Evolutionary conservation across 1,140 invertebrate species (phyloP).

Genomic region (Bombus cullumanus): DNA sequence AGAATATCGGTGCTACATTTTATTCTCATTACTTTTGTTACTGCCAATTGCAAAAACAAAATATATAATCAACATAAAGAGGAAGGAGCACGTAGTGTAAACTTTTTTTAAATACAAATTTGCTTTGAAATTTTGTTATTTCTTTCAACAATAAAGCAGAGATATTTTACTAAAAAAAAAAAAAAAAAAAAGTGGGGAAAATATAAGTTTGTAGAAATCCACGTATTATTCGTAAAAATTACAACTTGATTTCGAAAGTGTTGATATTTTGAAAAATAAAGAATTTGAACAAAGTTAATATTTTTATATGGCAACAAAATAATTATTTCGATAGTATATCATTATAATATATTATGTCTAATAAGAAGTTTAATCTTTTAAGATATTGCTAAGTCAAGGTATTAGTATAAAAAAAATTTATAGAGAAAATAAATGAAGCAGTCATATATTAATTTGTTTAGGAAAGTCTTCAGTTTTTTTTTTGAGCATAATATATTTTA

Average conservation of each 20-base stretch:
- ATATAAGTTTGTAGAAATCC: constrained; percentile 57
- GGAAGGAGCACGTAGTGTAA: constrained; percentile 49
- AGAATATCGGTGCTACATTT: constrained; percentile 59
- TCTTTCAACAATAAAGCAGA: constrained; percentile 43
- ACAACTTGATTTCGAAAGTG: constrained; percentile 42
- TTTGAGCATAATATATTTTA: constrained; percentile 61
- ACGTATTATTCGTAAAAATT: constrained; percentile 52
- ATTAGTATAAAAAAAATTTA: constrained; percentile 47
- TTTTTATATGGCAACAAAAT: constrained; percentile 66
- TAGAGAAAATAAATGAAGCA: constrained; percentile 20
- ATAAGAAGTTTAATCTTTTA: constrained; percentile 63
- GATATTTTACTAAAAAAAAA: constrained; percentile 57
- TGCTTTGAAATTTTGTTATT: constrained; percentile 50
- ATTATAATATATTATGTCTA: constrained; percentile 61
- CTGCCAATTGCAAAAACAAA: constrained; percentile 57
- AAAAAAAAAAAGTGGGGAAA: neutral
- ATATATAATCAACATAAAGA: constrained; percentile 39
- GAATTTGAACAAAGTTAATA: constrained; percentile 64
- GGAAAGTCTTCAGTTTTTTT: constrained; percentile 28
- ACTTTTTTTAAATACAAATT: constrained; percentile 47
- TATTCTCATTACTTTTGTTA: constrained; percentile 65
- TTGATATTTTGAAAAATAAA: constrained; percentile 58
- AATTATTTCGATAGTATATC: constrained; percentile 58
- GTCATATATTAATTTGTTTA: constrained; percentile 31
- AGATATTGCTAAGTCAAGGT: constrained; percentile 49